Conservation (phyloP, 1,140 invertebrate species). For the Ostrea denselamellosa region DNA sequence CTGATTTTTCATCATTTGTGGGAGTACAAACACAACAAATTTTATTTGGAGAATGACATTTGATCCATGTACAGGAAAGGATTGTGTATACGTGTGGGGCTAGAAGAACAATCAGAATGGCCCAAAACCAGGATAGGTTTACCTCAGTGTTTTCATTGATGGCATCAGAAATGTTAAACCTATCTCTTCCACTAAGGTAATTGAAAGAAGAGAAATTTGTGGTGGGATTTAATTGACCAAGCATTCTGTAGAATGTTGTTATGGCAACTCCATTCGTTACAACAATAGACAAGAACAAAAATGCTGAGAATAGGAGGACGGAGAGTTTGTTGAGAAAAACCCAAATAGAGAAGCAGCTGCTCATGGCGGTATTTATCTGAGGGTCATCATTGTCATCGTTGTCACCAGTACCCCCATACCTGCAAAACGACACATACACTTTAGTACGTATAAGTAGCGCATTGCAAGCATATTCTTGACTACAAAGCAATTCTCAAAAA, state of each 20-base stretch:
- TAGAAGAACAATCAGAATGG: background rate
- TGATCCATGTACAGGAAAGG: background rate
- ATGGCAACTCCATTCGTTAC: background rate
- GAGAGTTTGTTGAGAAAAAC: background rate
- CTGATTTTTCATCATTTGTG: no score
- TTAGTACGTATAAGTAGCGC: no score
- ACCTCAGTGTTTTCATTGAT: background rate
- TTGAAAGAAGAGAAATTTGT: background rate
- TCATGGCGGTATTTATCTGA: no score
- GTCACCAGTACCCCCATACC: no score
- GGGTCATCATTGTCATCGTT: no score
- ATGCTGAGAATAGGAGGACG: background rate
- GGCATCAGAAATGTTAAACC: background rate
- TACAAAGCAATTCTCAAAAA: no score
- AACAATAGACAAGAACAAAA: background rate
- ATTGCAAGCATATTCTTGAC: no score
- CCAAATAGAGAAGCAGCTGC: no score
- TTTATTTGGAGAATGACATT: background rate
- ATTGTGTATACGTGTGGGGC: background rate
- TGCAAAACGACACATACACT: no score
- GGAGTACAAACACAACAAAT: no score
- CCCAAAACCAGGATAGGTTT: background rate
- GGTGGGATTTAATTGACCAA: background rate
- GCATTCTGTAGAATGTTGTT: background rate
- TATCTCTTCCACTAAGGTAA: background rate